Conservation (phyloP, 1,140 invertebrate species). For the Brachionus plicatilis region DNA sequence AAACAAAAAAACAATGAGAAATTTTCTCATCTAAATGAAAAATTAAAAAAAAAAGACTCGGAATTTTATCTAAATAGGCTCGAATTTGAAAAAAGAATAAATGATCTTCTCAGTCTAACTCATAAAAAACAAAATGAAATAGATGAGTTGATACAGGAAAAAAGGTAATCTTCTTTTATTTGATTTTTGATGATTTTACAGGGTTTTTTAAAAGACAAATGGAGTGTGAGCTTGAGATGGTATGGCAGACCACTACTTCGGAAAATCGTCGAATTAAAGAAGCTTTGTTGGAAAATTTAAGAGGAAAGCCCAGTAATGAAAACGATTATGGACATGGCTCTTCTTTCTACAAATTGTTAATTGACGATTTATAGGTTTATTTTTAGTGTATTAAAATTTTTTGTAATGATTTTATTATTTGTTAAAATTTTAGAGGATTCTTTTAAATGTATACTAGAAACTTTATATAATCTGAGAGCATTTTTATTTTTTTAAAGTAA, state of each 20-base stretch:
- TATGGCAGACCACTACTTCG: slow-evolving; percentile 15
- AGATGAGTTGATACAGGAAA: slow-evolving; percentile 19
- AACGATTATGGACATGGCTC: neutral
- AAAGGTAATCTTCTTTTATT: neutral
- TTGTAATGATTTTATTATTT: neutral
- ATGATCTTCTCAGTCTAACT: neutral
- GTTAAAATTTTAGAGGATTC: neutral
- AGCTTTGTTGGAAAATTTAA: neutral
- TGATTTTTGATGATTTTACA: neutral
- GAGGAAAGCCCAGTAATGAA: neutral
- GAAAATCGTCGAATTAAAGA: slow-evolving; percentile 23
- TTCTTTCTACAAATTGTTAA: neutral
- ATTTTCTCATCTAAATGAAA: neutral
- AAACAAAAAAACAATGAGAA: slow-evolving; percentile 12
- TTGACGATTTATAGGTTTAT: neutral
- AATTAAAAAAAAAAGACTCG: slow-evolving; percentile 6
- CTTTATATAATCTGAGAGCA: neutral
- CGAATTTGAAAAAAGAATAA: slow-evolving; percentile 24
- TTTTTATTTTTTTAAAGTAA: neutral
- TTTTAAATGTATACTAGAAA: neutral
- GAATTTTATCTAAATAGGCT: neutral
- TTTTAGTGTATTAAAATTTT: neutral
- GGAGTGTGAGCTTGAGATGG: slow-evolving; percentile 16
- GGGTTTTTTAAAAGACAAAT: neutral
- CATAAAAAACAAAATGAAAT: slow-evolving; percentile 37